These are phyloP conservation scores for Stramonita haemastoma DNA, from an alignment of 2,888 invertebrate genomes.

Conservation along the genomic window DNA sequence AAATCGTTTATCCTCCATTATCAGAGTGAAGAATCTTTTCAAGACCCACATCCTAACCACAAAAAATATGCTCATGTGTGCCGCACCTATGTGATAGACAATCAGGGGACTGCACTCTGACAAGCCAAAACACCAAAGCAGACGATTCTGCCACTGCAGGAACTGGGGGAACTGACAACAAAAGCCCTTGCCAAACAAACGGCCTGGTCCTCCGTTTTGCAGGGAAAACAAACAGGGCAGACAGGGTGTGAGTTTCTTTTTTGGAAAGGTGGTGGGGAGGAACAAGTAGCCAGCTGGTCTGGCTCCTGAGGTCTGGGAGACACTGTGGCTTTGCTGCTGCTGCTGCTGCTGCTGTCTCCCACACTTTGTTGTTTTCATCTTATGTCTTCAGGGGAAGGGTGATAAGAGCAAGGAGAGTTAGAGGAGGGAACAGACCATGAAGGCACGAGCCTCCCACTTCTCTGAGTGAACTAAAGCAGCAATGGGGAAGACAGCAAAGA, in stretches of 20 bases:
- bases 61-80: conserved; percentile 30
- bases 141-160: conserved; percentile 24
- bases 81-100: conserved; percentile 40
- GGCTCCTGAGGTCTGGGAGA: neutral
- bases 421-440: neutral
- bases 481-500: neutral
- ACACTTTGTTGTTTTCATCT: neutral
- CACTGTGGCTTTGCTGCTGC: neutral
- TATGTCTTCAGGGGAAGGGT: neutral
- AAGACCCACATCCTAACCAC: neutral
- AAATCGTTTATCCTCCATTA: too few species aligned
- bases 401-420: neutral
- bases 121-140: conserved; percentile 40
- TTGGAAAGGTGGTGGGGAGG: neutral
- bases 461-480: neutral
- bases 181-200: conserved; percentile 47
- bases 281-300: conserved; percentile 38
- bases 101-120: conserved; percentile 45
- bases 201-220: conserved; percentile 47
- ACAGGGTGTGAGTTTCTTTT: conserved; percentile 7
- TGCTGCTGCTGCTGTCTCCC: conserved; percentile 28
- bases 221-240: conserved; percentile 45
- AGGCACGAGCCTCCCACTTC: neutral
- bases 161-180: conserved; percentile 44
- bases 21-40: too few species aligned